Evolutionary conservation across 2,888 invertebrate species (phyloP), one percentile per base, ranked within the genome.

Genomic region (Drosophila cyrtoloma): DNA sequence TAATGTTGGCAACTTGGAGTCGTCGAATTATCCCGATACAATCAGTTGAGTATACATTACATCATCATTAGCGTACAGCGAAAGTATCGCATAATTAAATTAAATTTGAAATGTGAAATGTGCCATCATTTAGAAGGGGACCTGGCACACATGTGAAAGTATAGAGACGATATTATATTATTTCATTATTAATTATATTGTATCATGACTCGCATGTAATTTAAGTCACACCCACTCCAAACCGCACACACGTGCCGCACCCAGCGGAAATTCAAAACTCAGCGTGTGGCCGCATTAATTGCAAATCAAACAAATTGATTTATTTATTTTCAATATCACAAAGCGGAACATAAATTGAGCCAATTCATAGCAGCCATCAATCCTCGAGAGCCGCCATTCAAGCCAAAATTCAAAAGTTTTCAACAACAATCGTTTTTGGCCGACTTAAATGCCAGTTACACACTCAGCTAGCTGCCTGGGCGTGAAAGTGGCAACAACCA

Each of bases 401-500:
- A 28, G 75, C 61, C 61, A 59, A 35, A 26, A 19, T 30, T 26
- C 12, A 26, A 53, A 52, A 39, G 22, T 59, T 32, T 28, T 6
- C 35, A 50, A 58, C 16, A 47, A 35, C 44, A 47, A 37, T 19
- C 26, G 26, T 32, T 63, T 44, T 26, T 19, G 32, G 26, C 35
- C 19, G 52, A 44, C 61, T 86, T 79, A 74, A 85, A 77, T 77
- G 73, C 77, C 71, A 69, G 66, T 72, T 75, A 53, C 42, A 32
- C 47, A 26, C 26, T 51, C 37, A 12, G 47, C 52, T 32, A 42
- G 56, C 39, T 47, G 56, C 44, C 53, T 71, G 68, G 75, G 83
- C 71, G 77, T 80, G 75, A 78, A 84, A 79, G 80, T 67, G 76
- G 71, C 83, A 79, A 74, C 86, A 83, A 86, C 86, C 86, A 90